These are phyloP conservation scores for Himalopsyche japonica DNA, from an alignment of 2,888 invertebrate genomes.

Conservation along the genomic window DNA sequence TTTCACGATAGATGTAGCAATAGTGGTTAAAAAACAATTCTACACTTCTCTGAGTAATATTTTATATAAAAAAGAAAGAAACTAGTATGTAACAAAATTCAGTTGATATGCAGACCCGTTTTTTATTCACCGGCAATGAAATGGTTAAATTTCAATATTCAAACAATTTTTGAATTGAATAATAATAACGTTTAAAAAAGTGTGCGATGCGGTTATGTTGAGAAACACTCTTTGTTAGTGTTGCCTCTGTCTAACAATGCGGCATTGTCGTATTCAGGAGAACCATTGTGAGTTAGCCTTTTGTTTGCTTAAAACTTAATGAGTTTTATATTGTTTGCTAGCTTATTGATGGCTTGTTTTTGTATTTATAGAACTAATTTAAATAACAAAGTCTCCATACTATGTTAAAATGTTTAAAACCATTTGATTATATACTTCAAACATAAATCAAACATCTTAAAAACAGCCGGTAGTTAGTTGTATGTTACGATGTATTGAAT, in stretches of 20 bases:
- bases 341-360: neutral
- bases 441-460: neutral
- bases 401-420: neutral
- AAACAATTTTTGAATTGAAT: too few relatives aligned
- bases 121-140: too few relatives aligned
- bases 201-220: neutral
- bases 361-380: constrained; percentile 22
- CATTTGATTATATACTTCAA: neutral
- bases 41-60: too few relatives aligned
- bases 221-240: constrained; percentile 15
- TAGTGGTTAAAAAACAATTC: too few relatives aligned
- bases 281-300: constrained; percentile 3
- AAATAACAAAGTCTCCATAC: constrained; percentile 8
- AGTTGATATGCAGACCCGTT: too few relatives aligned
- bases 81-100: too few relatives aligned
- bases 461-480: too few relatives aligned
- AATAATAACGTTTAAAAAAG: too few relatives aligned
- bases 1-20: too few relatives aligned
- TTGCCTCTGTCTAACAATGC: constrained; percentile 8
- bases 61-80: too few relatives aligned
- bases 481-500: too few relatives aligned
- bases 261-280: constrained; percentile 2
- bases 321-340: constrained; percentile 10
- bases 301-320: constrained; percentile 29
- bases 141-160: too few relatives aligned